Conservation (phyloP, 2,888 invertebrate genomes). For the Diaphora mendica region DNA sequence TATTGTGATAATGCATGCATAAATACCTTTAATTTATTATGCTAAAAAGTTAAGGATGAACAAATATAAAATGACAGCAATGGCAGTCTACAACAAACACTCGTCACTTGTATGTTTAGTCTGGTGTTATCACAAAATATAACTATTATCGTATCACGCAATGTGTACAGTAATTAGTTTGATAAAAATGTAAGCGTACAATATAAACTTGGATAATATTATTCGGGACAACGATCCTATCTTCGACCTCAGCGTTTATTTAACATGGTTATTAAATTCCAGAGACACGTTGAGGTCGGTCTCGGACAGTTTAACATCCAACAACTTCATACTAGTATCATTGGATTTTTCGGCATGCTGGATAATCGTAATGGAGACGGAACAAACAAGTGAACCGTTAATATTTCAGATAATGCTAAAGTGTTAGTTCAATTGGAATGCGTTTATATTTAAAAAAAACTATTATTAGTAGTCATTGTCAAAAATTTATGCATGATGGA, state of each 20-base stretch:
- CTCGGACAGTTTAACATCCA: conserved; percentile 20
- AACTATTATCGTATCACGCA: conserved; percentile 36
- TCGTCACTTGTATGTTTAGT: conserved; percentile 22
- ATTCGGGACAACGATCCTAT: conserved; percentile 38
- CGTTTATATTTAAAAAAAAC: not conserved
- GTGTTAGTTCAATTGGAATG: not conserved
- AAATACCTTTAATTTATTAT: not conserved
- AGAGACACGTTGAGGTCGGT: conserved; percentile 21
- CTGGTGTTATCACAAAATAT: conserved; percentile 24
- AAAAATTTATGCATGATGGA: not conserved
- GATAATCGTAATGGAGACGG: not conserved
- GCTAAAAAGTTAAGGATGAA: not conserved
- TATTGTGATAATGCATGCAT: not conserved
- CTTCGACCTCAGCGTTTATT: conserved; percentile 36
- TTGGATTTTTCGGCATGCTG: conserved; percentile 25
- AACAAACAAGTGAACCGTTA: not conserved
- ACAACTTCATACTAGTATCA: conserved; percentile 12
- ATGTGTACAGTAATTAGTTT: conserved; percentile 32
- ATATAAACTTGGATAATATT: conserved; percentile 41
- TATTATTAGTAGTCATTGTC: not conserved
- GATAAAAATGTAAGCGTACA: conserved; percentile 41
- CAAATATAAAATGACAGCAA: conserved; percentile 6
- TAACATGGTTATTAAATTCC: conserved; percentile 56
- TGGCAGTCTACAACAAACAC: conserved; percentile 11
- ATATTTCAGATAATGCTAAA: conserved; percentile 21